Evolutionary conservation across 2,113 vertebrate species (phyloP), one percentile per base, ranked within the genome.

Genomic region (Istiophorus platypterus): DNA sequence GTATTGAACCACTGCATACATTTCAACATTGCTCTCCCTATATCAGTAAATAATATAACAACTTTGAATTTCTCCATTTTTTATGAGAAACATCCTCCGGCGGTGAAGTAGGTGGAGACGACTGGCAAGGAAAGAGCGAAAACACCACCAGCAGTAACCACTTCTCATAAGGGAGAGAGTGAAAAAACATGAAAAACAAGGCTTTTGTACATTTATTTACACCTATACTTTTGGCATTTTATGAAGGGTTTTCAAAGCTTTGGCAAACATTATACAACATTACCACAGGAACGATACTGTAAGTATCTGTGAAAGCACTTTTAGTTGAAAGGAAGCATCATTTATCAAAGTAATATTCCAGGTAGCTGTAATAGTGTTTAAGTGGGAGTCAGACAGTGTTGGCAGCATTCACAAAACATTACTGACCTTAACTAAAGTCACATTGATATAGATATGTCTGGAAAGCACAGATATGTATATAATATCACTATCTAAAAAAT

Each of bases 251-350:
- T 70, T 64, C 15, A 64, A 56, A 29, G 15, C 15, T 65, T 76
- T 52, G 82, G 56, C 41, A n/a, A 26, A 31, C 57, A 45, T 56
- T 45, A 18, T 47, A 29, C n/a, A 13, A 9, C 18, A 58, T 68
- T 34, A 70, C 12, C 51, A 70, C 31, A n/a, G 8, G 26, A 74
- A 78, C 71, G 31, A 34, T 34, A 6, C 31, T 54, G 27, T 7
- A 37, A 18, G 34, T 18, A 74, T 69, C 69, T 52, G 64, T 74
- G 64, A 78, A 54, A 74, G 29, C 61, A 8, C 37, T 72, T 71
- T 72, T 62, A 37, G 34, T 66, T 31, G 39, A 73, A 58, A 39
- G 7, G n/a, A 42, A 31, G 13, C 47, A 42, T 74, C 34, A 65
- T 68, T 61, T 37, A 73, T 24, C n/a, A 22, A 47, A 12, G 22